Base-by-base conservation (phyloP, 2,113 vertebrate species). In the Alligator mississippiensis region DNA sequence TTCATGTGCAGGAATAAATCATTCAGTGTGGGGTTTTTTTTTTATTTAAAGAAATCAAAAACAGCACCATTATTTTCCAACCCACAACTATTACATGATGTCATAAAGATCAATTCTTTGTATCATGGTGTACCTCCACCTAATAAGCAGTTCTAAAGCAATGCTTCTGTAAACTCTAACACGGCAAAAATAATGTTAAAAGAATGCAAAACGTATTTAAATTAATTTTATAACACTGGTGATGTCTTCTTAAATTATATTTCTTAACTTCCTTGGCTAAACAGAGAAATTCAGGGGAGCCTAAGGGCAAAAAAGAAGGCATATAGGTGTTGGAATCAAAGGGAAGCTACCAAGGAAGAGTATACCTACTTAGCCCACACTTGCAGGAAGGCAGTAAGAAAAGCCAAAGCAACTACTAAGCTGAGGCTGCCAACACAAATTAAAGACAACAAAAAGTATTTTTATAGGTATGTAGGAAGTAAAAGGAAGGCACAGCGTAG, bases 211-310 rank as follows among this genome's bases (percentile, higher is more conserved):
- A 55, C 5, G 47, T 68, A 11, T 70, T 63, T 60, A 82, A 2
- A 58, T 0, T 22, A 17, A 11, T 0, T 3, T 0, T 1, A 24
- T 60, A 63, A 92, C 83, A 83, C 5, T 74, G 2, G 2, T 24
- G 3, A 72, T 78, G 76, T 68, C 28, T 58, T 5, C 5, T 6
- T 76, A 88, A 94, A 82, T 27, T 7, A 34, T 4, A 16, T 86
- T 28, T n/a, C 18, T 66, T 64, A 80, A 18, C 2, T 70, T 70
- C n/a, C 11, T 5, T 34, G 47, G 47, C 47, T 47, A 9, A 47
- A 47, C 47, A 47, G 47, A 47, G 47, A 47, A 47, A 47, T 47
- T 8, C 47, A 9, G 47, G 47, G 47, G 47, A 47, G 7, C 47
- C 47, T 47, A 47, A 7, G 9, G 6, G 47, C 47, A 47, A 47